Base-by-base conservation (phyloP, 2,113 vertebrate genomes). In the Hippocampus mohnikei region DNA sequence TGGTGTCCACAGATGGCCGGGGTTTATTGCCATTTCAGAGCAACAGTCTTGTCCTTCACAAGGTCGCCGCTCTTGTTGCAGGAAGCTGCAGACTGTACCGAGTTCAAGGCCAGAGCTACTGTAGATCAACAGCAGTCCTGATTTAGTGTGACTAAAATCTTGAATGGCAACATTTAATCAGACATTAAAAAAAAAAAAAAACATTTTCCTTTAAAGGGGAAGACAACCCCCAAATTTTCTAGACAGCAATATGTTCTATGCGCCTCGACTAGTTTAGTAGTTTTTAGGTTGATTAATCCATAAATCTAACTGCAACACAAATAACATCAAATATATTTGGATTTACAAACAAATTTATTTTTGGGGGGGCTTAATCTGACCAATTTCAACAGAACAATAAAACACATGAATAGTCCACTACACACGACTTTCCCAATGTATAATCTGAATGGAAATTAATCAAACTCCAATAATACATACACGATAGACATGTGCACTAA, bases 1-100 rank as follows among this genome's bases (percentile, higher is more conserved):
- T 70, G 79, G 65, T 81, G 85, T 87, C 81, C 78, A 84, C 88
- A 90, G 89, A 88, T 88, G 90, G 88, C 75, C 66, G 66, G 64
- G 69, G 82, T 76, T 77, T 86, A 77, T 79, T 80, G 76, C 73
- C 1, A 16, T 64, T 70, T 85, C 79, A 67, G 81, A 89, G 88
- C 53, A 59, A 72, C 59, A 29, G 46, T 61, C 29, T 61, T 81
- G 80, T 64, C 83, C 82, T 88, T 86, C 79, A 74, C 85, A 91
- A 90, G 87, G 88, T 91, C 78, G 88, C 79, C 75, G 76, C 67
- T 65, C 65, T 59, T 1, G 15, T 72, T 69, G 79, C n/a, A 56
- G 69, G 79, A 21, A 63, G 72, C 64, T 64, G 50, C 53, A 61
- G 78, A 48, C 55, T 16, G n/a, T 18, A 76, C 44, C 33, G 60